A percentile compares a stretch with the other conserved stretches of the same genome.
phyloP scores from a whole-genome alignment of 2,888 invertebrate species.

The Mermis nigrescens region DNA sequence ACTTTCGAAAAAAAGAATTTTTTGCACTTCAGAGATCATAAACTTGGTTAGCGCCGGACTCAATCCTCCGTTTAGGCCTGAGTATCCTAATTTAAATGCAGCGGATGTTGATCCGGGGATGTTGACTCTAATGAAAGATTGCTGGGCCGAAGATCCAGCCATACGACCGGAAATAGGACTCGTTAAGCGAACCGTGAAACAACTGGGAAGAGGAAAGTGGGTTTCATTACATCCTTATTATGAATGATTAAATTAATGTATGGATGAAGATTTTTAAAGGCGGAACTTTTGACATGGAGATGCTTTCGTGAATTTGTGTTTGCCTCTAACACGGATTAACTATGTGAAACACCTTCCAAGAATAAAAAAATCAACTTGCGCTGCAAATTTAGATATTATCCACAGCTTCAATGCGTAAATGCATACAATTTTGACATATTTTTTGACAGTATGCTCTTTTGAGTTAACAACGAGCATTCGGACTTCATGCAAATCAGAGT shows the following conservation, averaged over 20 bases:
- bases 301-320: neutral
- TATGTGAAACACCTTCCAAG: too few relatives aligned
- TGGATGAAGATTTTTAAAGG: too few relatives aligned
- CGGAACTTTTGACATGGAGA: neutral
- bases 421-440: too few relatives aligned
- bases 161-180: constrained; percentile 68
- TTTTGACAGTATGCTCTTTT: too few relatives aligned
- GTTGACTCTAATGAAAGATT: constrained; percentile 50
- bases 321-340: too few relatives aligned
- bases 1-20: neutral
- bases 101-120: neutral
- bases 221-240: constrained; percentile 15
- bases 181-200: constrained; percentile 67
- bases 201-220: constrained; percentile 68
- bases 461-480: too few relatives aligned
- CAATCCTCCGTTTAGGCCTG: constrained; percentile 9
- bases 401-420: too few relatives aligned
- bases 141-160: constrained; percentile 76
- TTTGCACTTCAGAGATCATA: constrained; percentile 6
- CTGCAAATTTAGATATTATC: too few relatives aligned
- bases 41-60: constrained; percentile 11
- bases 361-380: too few relatives aligned
- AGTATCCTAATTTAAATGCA: constrained; percentile 3
- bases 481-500: too few relatives aligned
- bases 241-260: too few relatives aligned